phyloP scores from a whole-genome alignment of 2,888 invertebrate genomes.

The Tenthredo notha region DNA sequence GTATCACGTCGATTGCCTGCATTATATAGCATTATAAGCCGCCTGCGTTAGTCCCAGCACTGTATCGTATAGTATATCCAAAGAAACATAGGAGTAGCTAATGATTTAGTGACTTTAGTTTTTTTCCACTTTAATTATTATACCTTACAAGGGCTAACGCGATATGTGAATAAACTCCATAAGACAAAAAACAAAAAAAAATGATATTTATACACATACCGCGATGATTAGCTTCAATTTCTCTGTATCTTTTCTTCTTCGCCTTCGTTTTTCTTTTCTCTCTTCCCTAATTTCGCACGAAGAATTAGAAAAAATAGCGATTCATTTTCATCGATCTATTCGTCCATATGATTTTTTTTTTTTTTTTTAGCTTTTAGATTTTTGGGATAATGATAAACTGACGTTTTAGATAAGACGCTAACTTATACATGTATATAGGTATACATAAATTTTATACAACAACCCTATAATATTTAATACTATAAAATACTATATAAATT shows the following conservation, averaged over 20 bases:
- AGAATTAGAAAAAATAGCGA: no score
- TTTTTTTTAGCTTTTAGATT: not conserved
- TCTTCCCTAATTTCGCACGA: no score
- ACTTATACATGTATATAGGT: not conserved
- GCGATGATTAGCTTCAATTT: no score
- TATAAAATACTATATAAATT: not conserved
- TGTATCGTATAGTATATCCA: no score
- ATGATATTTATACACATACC: no score
- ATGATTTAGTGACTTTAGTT: not conserved
- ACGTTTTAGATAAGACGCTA: not conserved
- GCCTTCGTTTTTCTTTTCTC: no score
- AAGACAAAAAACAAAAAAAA: no score
- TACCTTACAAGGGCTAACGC: no score
- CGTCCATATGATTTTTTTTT: not conserved
- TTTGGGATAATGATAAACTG: not conserved
- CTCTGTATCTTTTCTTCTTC: no score
- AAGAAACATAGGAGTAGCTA: not conserved
- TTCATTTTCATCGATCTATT: not conserved
- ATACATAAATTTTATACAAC: no score
- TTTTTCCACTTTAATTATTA: slow-evolving; percentile 2
- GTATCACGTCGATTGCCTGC: not conserved
- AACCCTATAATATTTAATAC: no score
- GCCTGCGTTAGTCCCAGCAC: not conserved
- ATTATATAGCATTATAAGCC: not conserved
- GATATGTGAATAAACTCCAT: no score